Percentiles rank a stretch among this genome's conserved stretches.
These are phyloP conservation scores for Drosophila guanche DNA, from an alignment of 1,140 invertebrate species.

Conservation along the genomic window DNA sequence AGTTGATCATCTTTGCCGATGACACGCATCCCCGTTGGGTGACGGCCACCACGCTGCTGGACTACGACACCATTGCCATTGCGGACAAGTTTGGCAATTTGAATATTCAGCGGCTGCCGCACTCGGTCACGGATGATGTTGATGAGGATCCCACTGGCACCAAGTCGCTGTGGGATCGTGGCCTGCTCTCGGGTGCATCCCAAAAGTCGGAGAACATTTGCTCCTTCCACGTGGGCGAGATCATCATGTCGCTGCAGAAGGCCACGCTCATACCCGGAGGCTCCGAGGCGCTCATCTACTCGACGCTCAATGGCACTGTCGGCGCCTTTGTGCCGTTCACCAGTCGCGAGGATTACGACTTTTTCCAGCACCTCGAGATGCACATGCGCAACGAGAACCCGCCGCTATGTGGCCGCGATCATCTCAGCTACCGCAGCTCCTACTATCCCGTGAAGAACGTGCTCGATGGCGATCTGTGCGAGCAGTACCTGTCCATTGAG, in stretches of 20 bases:
- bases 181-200: conserved; percentile 97
- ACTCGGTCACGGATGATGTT: conserved; percentile 97
- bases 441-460: conserved; percentile 99
- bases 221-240: conserved; percentile 98
- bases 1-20: conserved; percentile 98
- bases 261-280: conserved; percentile 98
- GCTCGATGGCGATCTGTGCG: conserved; percentile 99
- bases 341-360: conserved; percentile 99
- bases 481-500: conserved; percentile 99
- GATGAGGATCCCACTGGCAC: conserved; percentile 99
- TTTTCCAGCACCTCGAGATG: conserved; percentile 99
- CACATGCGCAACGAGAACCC: conserved; percentile 99
- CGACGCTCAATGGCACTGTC: conserved; percentile 96
- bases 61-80: conserved; percentile 98
- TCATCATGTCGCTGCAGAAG: conserved; percentile 95
- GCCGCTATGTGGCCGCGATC: conserved; percentile 98
- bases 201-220: conserved; percentile 97
- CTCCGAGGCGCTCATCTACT: conserved; percentile 97
- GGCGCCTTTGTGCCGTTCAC: conserved; percentile 99
- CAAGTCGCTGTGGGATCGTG: conserved; percentile 99
- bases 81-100: conserved; percentile 99
- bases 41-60: conserved; percentile 95
- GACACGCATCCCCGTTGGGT: conserved; percentile 99
- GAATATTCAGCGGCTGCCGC: conserved; percentile 93
- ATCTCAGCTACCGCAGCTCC: conserved; percentile 97